phyloP scores from a whole-genome alignment of 2,113 vertebrate species.

The Otis tarda region DNA sequence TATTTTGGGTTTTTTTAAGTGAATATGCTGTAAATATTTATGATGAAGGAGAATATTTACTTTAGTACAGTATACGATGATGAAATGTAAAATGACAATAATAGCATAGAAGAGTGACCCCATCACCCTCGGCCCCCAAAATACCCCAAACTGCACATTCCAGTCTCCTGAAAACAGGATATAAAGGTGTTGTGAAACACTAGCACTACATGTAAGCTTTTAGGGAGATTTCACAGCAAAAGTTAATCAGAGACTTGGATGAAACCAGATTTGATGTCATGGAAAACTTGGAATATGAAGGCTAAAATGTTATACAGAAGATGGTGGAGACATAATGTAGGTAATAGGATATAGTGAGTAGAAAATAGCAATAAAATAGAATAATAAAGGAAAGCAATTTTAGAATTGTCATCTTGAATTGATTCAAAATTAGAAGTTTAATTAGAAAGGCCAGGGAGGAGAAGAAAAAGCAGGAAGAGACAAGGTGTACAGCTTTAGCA shows the following conservation, averaged over 20 bases:
- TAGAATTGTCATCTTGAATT: background rate
- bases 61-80: background rate
- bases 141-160: background rate
- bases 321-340: background rate
- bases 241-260: background rate
- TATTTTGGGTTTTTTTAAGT: background rate
- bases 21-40: background rate
- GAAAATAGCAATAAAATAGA: background rate
- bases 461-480: background rate
- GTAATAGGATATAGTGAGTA: background rate
- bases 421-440: background rate
- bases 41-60: background rate
- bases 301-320: background rate
- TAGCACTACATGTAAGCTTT: background rate
- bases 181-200: background rate
- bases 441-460: background rate
- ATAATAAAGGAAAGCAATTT: background rate
- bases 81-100: background rate
- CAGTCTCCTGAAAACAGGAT: background rate
- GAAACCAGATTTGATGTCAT: background rate
- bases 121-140: fast-evolving
- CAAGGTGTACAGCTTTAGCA: background rate
- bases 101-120: background rate
- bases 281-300: background rate
- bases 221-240: background rate